Evolutionary conservation across 2,113 vertebrate species (phyloP).

Genomic region (Furnarius figulus): DNA sequence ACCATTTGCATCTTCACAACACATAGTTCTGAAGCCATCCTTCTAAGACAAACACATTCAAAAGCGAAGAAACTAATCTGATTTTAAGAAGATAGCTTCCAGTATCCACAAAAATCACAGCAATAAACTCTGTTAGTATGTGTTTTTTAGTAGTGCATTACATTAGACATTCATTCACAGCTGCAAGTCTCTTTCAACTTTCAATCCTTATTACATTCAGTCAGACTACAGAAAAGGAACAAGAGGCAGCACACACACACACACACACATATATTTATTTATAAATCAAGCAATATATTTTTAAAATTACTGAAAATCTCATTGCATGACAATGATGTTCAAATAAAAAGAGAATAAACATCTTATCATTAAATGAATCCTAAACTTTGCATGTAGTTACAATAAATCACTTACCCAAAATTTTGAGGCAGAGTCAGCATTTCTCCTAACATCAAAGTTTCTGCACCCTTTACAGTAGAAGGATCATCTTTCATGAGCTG

Average conservation of each 20-base stretch:
- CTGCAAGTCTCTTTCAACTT: background rate
- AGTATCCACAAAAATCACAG: background rate
- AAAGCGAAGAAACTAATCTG: background rate
- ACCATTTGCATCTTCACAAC: background rate
- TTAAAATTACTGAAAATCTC: background rate
- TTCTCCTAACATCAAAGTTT: slow-evolving; percentile 95
- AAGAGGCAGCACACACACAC: background rate
- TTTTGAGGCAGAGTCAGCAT: slow-evolving; percentile 98
- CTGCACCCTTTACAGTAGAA: slow-evolving; percentile 93
- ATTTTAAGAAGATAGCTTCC: background rate
- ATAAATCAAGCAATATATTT: background rate
- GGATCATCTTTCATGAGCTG: slow-evolving; percentile 94
- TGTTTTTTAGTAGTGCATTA: background rate
- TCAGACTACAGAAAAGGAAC: background rate
- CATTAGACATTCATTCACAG: background rate
- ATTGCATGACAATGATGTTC: background rate
- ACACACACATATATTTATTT: background rate
- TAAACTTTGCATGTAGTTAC: background rate
- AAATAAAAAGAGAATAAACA: background rate
- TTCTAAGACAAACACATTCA: background rate
- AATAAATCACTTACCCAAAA: slow-evolving; percentile 85
- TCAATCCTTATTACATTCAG: background rate
- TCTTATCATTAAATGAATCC: background rate
- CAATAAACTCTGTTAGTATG: background rate
- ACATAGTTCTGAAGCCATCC: background rate